Evolutionary conservation across 2,797 vertebrate genomes (phyloP).

Genomic region (Gastrophryne carolinensis): DNA sequence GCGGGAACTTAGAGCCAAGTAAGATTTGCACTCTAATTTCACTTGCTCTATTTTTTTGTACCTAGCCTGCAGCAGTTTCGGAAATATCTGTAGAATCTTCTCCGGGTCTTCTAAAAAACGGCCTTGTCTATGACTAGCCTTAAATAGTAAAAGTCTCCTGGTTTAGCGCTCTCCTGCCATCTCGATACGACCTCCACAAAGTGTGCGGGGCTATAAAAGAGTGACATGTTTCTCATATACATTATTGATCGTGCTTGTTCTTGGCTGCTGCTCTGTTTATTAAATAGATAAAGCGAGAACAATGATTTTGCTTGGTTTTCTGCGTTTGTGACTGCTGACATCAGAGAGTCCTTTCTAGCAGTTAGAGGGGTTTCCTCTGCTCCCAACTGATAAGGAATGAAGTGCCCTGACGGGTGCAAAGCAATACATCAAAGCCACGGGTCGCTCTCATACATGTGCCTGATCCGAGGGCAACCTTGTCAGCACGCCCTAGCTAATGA

Average conservation of each 20-base stretch:
- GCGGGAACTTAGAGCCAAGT: too few species aligned
- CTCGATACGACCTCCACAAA: conserved; percentile 18
- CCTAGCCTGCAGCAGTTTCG: too few species aligned
- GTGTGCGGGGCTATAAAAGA: conserved; percentile 9
- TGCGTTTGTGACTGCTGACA: neutral
- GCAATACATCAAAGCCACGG: conserved; percentile 3
- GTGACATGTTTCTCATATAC: conserved; percentile 37
- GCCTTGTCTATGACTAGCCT: too few species aligned
- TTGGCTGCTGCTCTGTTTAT: conserved; percentile 23
- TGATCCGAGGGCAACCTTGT: neutral
- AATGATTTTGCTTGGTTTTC: neutral
- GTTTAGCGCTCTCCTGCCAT: neutral
- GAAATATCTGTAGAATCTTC: too few species aligned
- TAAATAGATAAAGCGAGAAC: conserved; percentile 16
- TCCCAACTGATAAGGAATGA: conserved; percentile 27
- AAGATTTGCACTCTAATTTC: too few species aligned
- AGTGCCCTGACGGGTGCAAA: conserved; percentile 4
- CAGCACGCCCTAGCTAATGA: conserved; percentile 7
- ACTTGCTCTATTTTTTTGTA: too few species aligned
- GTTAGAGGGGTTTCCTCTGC: conserved; percentile 6
- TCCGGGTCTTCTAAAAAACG: too few species aligned
- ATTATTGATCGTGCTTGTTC: conserved; percentile 46
- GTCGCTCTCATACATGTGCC: neutral
- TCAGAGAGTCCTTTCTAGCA: neutral
- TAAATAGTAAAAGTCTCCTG: too few species aligned